Percentiles rank a stretch among this genome's conserved stretches.
phyloP scores from a whole-genome alignment of 2,888 invertebrate genomes.

The Fragum fragum region DNA sequence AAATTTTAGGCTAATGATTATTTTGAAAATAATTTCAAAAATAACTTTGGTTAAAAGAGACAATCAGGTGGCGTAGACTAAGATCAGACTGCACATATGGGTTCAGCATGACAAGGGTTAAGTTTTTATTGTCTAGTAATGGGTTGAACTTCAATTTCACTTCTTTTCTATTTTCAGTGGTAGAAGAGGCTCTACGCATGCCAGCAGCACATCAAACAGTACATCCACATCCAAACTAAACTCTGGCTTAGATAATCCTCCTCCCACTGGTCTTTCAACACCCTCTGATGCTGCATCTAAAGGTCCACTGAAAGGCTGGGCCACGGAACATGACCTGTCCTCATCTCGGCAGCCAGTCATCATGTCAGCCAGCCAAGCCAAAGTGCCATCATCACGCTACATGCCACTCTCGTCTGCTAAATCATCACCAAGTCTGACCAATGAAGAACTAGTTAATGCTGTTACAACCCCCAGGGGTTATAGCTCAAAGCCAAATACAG shows the following conservation, averaged over 20 bases:
- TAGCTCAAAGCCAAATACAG: constrained; percentile 49
- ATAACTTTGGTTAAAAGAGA: no score
- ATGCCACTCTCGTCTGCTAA: constrained; percentile 74
- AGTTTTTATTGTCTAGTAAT: background rate
- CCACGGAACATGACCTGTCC: constrained; percentile 66
- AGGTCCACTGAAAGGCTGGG: constrained; percentile 68
- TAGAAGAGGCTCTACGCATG: constrained; percentile 49
- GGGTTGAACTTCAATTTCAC: background rate
- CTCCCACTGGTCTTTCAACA: constrained; percentile 7
- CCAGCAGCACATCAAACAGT: constrained; percentile 38
- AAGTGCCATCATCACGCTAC: constrained; percentile 42
- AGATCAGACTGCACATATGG: no score
- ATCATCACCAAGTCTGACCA: constrained; percentile 76
- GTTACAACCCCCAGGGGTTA: constrained; percentile 47
- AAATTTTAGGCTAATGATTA: no score
- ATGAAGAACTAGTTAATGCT: constrained; percentile 51
- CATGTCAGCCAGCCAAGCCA: constrained; percentile 61
- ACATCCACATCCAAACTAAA: constrained; percentile 30
- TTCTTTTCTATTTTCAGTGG: constrained; percentile 66
- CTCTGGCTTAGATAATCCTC: background rate
- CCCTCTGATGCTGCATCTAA: constrained; percentile 36
- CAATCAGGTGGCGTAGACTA: no score
- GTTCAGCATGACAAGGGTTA: no score
- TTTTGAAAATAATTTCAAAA: no score
- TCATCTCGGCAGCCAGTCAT: constrained; percentile 58